phyloP scores from a whole-genome alignment of 2,797 vertebrate genomes.

The Poeciliopsis paucimaculata region DNA sequence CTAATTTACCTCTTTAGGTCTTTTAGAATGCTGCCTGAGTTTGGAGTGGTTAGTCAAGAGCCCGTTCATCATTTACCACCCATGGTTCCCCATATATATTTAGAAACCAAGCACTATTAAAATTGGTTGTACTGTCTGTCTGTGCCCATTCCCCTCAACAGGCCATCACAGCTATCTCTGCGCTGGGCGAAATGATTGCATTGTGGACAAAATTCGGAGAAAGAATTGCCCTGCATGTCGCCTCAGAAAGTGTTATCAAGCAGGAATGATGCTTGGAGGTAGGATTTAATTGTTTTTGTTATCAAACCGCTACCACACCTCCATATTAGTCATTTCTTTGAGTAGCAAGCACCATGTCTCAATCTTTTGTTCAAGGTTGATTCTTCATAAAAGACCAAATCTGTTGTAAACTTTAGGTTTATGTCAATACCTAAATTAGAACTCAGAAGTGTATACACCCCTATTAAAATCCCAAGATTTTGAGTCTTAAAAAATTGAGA shows the following conservation, averaged over 20 bases:
- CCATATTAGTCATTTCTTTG: neutral
- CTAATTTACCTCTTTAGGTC: conserved; percentile 60
- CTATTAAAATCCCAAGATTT: neutral
- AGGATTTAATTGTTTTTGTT: conserved; percentile 40
- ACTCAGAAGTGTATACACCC: neutral
- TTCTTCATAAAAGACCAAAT: neutral
- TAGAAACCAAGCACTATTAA: conserved; percentile 34
- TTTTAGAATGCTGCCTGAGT: conserved; percentile 23
- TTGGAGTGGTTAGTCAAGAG: conserved; percentile 35
- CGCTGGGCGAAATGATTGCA: conserved; percentile 97
- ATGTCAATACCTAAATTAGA: neutral
- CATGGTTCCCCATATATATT: conserved; percentile 3
- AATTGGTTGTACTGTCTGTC: conserved; percentile 32
- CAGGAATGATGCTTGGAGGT: conserved; percentile 99
- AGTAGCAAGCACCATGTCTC: neutral
- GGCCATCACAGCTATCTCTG: conserved; percentile 98
- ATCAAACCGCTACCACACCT: neutral
- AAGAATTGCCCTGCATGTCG: conserved; percentile 98
- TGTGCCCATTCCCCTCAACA: conserved; percentile 65
- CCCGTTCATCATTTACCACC: conserved; percentile 34
- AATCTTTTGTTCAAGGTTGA: neutral
- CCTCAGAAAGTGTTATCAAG: conserved; percentile 95
- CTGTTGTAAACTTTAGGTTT: neutral
- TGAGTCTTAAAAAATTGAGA: neutral
- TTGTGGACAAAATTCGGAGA: conserved; percentile 97